phyloP scores from a whole-genome alignment of 2,113 vertebrate species.

The Oenanthe oenanthe region DNA sequence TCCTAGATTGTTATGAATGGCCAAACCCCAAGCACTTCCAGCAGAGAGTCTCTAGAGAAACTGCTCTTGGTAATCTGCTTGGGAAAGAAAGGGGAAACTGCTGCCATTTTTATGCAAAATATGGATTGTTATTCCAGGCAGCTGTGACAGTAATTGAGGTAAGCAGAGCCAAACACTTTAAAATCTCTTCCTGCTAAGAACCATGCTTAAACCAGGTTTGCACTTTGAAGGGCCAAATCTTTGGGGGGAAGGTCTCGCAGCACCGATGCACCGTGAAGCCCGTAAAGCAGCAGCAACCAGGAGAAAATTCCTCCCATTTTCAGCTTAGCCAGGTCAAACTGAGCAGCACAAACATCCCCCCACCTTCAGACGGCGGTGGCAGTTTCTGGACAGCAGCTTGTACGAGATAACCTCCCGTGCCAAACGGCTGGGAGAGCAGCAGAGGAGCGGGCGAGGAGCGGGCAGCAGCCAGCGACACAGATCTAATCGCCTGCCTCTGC shows the following conservation, averaged over 20 bases:
- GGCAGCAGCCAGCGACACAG: neutral
- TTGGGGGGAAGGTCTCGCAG: neutral
- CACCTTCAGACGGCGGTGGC: neutral
- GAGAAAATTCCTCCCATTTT: neutral
- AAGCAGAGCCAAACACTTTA: neutral
- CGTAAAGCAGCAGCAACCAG: neutral
- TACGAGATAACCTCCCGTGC: constrained; percentile 33
- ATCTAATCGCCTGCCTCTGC: neutral
- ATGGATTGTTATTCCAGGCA: neutral
- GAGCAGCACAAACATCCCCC: neutral
- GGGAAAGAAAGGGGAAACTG: neutral
- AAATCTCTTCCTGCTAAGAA: neutral
- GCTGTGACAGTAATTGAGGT: neutral
- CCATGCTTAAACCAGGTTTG: neutral
- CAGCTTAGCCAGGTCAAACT: neutral
- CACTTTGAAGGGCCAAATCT: neutral
- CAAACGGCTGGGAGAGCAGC: neutral
- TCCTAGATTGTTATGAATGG: neutral
- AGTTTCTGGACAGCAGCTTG: constrained; percentile 5
- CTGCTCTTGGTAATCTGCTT: neutral
- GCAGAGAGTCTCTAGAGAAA: fast-evolving
- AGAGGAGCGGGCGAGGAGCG: neutral
- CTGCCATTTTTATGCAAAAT: neutral
- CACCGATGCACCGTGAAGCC: fast-evolving
- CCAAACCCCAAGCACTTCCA: neutral